Conservation (phyloP, 2,797 vertebrate genomes). For the Lycodopsis pacificus region DNA sequence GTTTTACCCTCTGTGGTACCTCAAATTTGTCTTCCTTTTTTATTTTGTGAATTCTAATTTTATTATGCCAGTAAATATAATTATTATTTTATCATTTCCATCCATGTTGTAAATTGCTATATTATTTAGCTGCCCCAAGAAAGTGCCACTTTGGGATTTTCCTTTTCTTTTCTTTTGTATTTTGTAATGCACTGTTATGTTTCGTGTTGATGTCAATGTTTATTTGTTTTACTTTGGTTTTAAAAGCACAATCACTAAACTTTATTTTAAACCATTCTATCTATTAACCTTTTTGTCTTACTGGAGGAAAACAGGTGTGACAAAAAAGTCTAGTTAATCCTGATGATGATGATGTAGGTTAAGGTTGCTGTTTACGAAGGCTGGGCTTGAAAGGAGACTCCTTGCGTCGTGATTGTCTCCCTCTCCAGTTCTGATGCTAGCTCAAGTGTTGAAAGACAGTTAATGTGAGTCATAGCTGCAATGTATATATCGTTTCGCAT, state of each 20-base stretch:
- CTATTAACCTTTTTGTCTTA: slow-evolving; percentile 99
- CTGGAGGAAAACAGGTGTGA: slow-evolving; percentile 89
- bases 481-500: slow-evolving; percentile 83
- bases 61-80: slow-evolving; percentile 87
- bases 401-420: slow-evolving; percentile 71
- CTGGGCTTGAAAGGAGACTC: slow-evolving; percentile 80
- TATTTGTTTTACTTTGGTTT: slow-evolving; percentile 95
- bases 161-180: slow-evolving; percentile 74
- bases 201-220: slow-evolving; percentile 84
- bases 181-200: slow-evolving; percentile 99
- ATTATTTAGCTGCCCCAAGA: slow-evolving; percentile 91
- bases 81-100: slow-evolving; percentile 88
- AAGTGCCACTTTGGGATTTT: slow-evolving; percentile 96
- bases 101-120: slow-evolving; percentile 94
- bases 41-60: slow-evolving; percentile 84
- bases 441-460: slow-evolving; percentile 73
- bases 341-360: slow-evolving; percentile 92
- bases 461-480: slow-evolving; percentile 83
- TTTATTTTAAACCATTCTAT: slow-evolving; percentile 99
- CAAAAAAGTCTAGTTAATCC: slow-evolving; percentile 94
- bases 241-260: slow-evolving; percentile 99
- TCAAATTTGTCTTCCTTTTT: slow-evolving; percentile 91
- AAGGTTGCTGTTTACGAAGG: slow-evolving; percentile 86
- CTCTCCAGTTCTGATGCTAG: slow-evolving; percentile 73
- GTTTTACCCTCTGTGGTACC: slow-evolving; percentile 91